phyloP scores from a whole-genome alignment of 2,888 invertebrate genomes.

The Minunthozetes semirufus region DNA sequence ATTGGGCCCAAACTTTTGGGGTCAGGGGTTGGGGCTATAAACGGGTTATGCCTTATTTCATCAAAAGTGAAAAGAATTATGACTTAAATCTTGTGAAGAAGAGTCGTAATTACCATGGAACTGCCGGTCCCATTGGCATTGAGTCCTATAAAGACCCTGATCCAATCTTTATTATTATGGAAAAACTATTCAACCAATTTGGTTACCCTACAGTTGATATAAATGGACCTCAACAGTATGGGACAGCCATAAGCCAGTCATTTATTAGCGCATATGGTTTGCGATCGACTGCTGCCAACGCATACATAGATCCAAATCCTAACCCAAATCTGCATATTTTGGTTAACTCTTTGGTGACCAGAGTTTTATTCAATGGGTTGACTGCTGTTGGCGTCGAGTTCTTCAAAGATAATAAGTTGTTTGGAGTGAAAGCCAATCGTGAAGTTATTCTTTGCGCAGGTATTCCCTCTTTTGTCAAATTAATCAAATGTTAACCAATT shows the following conservation, averaged over 20 bases:
- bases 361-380: conserved; percentile 5
- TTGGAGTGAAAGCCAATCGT: neutral
- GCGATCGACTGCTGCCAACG: conserved; percentile 15
- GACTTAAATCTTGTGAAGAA: conserved; percentile 38
- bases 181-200: conserved; percentile 9
- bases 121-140: conserved; percentile 10
- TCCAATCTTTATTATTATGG: neutral
- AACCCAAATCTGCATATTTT: conserved; percentile 5
- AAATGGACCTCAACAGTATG: conserved; percentile 34
- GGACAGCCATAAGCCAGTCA: conserved; percentile 26
- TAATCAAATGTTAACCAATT: no score
- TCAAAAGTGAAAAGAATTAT: conserved; percentile 41
- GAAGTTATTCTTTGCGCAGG: conserved; percentile 31
- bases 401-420: neutral
- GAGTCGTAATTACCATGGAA: neutral
- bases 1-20: conserved; percentile 69
- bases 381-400: conserved; percentile 24
- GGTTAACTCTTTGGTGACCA: neutral
- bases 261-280: conserved; percentile 1
- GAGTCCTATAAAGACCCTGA: conserved; percentile 18
- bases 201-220: conserved; percentile 30
- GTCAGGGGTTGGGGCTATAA: conserved; percentile 71
- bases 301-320: conserved; percentile 23
- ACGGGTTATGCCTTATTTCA: conserved; percentile 41
- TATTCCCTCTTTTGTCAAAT: neutral